Base-by-base conservation (phyloP, 2,888 invertebrate genomes). In the Ecliptopera silaceata region DNA sequence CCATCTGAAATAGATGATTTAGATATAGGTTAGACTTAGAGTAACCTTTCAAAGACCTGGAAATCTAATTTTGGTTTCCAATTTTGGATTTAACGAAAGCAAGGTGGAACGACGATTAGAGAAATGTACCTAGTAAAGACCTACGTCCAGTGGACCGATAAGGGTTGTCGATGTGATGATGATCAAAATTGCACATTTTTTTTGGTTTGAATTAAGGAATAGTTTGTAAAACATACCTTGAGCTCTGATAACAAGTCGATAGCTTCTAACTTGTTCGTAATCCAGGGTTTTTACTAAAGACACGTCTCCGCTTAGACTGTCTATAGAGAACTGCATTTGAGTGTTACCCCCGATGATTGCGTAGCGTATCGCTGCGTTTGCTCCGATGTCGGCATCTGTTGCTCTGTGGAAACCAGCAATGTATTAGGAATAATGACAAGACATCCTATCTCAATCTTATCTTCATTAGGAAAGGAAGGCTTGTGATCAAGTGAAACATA, bases 261-360 rank as follows among this genome's bases (percentile, higher is more conserved):
- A 98, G 73, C 94, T 96, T 51, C 96, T 92, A 38, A 95, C 93
- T 63, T 94, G 95, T 83, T 99, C 98, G 80, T 97, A 98, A 81
- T 98, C 98, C 57, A 99, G 87, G 0, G 96, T 94, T 73, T 97
- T 97, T 0, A 97, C 95, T 11, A 98, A 90, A 0, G 96, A 94
- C 1, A 98, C 95, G 77, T 98, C 97, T 0, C 99, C 99, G 56
- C 96, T 97, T 70, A 97, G 93, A 52, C 97, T 96, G 86, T 99
- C 98, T 32, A 99, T 98, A 1, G 97, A 95, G 81, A 99, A 99
- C 74, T 97, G 97, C 68, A 97, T 96, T 78, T 97, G 97, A 0
- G 96, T 96, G 86, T 99, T 98, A 18, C 99, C 98, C 6, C 98
- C 97, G 66, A 98, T 98, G 68, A 99, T 97, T 11, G 97, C 97